A percentile compares a stretch with the other conserved stretches of the same genome.
These are phyloP conservation scores for Ictalurus punctatus DNA, from an alignment of 2,113 vertebrate species.

Conservation along the genomic window DNA sequence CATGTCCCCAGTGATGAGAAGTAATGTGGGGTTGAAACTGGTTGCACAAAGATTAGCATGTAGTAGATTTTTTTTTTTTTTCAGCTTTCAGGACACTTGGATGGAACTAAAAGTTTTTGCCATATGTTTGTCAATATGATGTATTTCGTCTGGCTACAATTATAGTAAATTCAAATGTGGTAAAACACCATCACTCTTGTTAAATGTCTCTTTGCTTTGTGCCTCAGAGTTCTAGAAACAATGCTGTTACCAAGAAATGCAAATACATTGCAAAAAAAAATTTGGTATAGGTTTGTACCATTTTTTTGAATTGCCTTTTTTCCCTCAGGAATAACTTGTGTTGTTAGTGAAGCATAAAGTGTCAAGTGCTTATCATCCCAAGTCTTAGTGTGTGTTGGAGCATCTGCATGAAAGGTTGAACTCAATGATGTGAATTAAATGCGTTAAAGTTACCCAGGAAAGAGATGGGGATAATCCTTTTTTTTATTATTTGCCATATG, in stretches of 20 bases:
- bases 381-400: neutral
- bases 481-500: constrained; percentile 5
- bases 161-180: neutral
- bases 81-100: neutral
- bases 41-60: neutral
- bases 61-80: neutral
- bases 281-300: neutral
- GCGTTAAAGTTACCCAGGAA: neutral
- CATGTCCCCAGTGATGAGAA: too few species aligned
- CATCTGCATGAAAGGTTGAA: neutral
- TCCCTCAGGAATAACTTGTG: neutral
- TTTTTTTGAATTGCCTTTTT: neutral
- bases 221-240: neutral
- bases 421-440: neutral
- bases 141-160: neutral
- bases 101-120: neutral
- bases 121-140: neutral
- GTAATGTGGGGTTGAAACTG: neutral
- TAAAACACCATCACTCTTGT: neutral
- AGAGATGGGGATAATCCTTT: neutral
- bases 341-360: neutral
- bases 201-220: neutral
- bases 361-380: neutral
- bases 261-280: neutral
- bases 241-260: neutral